Base-by-base conservation (phyloP, 2,797 vertebrate species). In the Sebastes steindachneri region DNA sequence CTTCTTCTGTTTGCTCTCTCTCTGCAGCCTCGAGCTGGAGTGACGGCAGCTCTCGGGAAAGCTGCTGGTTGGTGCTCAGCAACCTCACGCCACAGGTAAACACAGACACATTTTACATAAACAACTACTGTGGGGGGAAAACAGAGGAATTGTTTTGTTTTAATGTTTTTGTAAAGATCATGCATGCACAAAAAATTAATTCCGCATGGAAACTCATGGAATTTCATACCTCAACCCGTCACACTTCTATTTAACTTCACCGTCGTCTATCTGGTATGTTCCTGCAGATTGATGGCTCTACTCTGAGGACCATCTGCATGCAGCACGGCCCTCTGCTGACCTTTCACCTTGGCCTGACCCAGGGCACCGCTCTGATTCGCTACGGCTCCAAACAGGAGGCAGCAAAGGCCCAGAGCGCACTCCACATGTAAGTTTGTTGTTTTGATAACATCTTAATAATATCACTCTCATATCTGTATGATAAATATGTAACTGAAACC, bases 341-440 rank as follows among this genome's bases (percentile, higher is more conserved):
- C 96, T 99, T 99, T 96, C 98, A 99, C 95, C 97, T 99, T 84
- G 98, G 98, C 94, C 95, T 99, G 95, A 99, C 98, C 93, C 98
- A 99, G 95, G 98, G 98, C 95, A 99, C 97, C 0, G 98, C 98
- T 93, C 97, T 99, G 88, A 99, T 99, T 93, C 97, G 98, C 96
- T 99, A 99, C 57, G 95, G 96, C 95, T 98, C 97, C 93, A 98
- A 97, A 93, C 98, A 99, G 84, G 98, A 99, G 95, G 98, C 98
- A 28, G 97, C 97, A 94, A 99, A 99, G 95, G 98, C 98, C 92
- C 98, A 99, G 95, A 98, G 97, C 83, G 98, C 98, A 88, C 96
- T 99, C 92, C 98, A 99, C 95, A 99, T 99, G 98, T 99, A 93
- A 89, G 93, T 25, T 31, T 23, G 4, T 63, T 33, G 33, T 35